These are phyloP conservation scores for Arothron firmamentum DNA, from an alignment of 2,113 vertebrate genomes.

Conservation along the genomic window DNA sequence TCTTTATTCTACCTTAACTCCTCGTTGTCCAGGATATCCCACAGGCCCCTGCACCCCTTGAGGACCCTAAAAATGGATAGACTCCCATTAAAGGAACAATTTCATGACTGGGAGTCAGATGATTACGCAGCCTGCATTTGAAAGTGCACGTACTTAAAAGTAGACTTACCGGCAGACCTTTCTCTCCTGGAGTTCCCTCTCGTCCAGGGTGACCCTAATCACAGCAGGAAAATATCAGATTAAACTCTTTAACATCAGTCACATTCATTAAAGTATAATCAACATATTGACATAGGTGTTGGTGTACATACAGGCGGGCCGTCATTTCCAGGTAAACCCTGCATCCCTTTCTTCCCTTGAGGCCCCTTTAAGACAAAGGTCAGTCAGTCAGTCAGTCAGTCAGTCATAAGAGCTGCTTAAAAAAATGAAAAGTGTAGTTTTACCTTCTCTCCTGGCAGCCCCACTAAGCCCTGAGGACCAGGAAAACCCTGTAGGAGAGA, in stretches of 20 bases:
- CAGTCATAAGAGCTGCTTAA: not conserved
- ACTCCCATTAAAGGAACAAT: not conserved
- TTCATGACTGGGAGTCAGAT: not conserved
- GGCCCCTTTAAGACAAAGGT: slow-evolving; percentile 75
- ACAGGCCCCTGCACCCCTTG: slow-evolving; percentile 87
- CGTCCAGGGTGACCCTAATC: slow-evolving; percentile 85
- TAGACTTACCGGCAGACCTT: slow-evolving; percentile 80
- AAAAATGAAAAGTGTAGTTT: slow-evolving; percentile 23
- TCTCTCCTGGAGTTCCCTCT: slow-evolving; percentile 87
- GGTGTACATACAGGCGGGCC: slow-evolving; percentile 79
- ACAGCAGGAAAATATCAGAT: not conserved
- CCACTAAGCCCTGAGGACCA: slow-evolving; percentile 85
- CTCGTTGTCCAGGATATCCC: slow-evolving; percentile 89
- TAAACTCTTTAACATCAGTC: slow-evolving; percentile 4
- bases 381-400: not conserved
- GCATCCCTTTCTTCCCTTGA: slow-evolving; percentile 82
- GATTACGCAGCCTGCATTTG: not conserved
- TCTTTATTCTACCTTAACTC: slow-evolving; percentile 84
- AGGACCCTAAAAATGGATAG: slow-evolving; percentile 76
- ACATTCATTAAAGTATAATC: not conserved
- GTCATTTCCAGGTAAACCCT: slow-evolving; percentile 81
- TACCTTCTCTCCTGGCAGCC: slow-evolving; percentile 87
- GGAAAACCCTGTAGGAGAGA: slow-evolving; percentile 81
- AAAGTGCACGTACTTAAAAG: not conserved
- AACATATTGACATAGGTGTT: not conserved